Base-by-base conservation (phyloP, 2,113 vertebrate species). In the Epinephelus cyanopodus region DNA sequence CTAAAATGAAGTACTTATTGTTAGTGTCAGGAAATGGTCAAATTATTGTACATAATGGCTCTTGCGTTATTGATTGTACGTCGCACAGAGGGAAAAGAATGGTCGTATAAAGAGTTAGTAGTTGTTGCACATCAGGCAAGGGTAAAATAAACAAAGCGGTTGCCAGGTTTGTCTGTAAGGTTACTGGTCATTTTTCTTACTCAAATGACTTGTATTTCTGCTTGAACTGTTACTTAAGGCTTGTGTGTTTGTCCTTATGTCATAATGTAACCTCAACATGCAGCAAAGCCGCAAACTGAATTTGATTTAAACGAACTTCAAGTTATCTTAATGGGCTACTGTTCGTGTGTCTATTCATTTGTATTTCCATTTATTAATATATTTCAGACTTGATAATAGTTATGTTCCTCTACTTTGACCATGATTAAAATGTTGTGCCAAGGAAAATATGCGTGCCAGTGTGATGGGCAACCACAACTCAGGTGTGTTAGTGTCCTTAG, bases 401-500 rank as follows among this genome's bases (percentile, higher is more conserved):
- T 45, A 25, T 17, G 13, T 29, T 14, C 3, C 47, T 6, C 52
- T 54, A 0, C 17, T 70, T n/a, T 67, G 21, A 67, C 21, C 14
- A 11, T 52, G 17, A 63, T 42, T 17, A n/a, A 72, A 78, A 63
- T 64, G 37, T 11, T 37, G 3, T 14, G 62, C n/a, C 4, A 53
- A 42, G 11, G 33, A 74, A 82, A 66, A 57, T 48, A 37, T 50
- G 50, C 9, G 4, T 56, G 37, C 8, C 53, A 15, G 47, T 79
- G 74, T 74, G 48, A 79, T 68, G 60, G 61, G 75, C 57, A 74
- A 27, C 63, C 58, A 57, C 25, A 79, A 77, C 63, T 48, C 67
- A 79, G 70, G 62, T 82, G 73, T 88, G 67, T 89, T 71, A 37
- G 61, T 73, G 71, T 83, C 62, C 39, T 61, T 54, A 79, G 72